Evolutionary conservation across 2,888 invertebrate species (phyloP).

Genomic region (Dasypogon diadema): DNA sequence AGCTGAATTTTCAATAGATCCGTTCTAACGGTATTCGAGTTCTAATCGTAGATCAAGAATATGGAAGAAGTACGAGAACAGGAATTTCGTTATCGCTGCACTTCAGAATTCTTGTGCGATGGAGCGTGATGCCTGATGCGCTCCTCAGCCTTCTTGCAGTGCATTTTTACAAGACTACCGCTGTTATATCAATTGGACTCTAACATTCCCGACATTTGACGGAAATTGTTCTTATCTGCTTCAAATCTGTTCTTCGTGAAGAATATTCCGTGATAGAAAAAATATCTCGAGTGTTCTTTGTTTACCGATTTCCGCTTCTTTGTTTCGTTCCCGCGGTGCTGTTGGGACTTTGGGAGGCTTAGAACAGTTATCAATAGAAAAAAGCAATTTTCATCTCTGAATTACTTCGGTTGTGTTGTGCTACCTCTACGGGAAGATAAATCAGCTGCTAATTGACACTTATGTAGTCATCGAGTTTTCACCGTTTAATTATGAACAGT

Average conservation of each 20-base stretch:
- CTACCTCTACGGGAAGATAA: too few relatives aligned
- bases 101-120: constrained; percentile 31
- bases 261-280: constrained; percentile 14
- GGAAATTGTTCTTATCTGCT: constrained; percentile 34
- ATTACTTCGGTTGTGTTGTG: not conserved
- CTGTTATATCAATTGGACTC: constrained; percentile 34
- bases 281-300: constrained; percentile 11
- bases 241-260: constrained; percentile 24
- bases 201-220: constrained; percentile 37
- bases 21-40: constrained; percentile 44
- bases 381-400: not conserved
- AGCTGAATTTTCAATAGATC: constrained; percentile 34
- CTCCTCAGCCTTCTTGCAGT: not conserved
- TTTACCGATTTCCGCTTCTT: constrained; percentile 31
- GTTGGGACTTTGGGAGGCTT: too few relatives aligned
- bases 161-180: constrained; percentile 36
- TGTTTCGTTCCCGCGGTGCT: constrained; percentile 1
- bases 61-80: constrained; percentile 18
- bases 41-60: constrained; percentile 49
- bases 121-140: constrained; percentile 12
- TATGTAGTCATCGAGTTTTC: too few relatives aligned
- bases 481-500: too few relatives aligned
- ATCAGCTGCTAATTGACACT: too few relatives aligned
- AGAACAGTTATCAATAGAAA: not conserved
- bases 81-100: constrained; percentile 45